A percentile compares a stretch with the other conserved stretches of the same genome.
Evolutionary conservation across 2,113 vertebrate species (phyloP).

Genomic region (Larimichthys crocea): DNA sequence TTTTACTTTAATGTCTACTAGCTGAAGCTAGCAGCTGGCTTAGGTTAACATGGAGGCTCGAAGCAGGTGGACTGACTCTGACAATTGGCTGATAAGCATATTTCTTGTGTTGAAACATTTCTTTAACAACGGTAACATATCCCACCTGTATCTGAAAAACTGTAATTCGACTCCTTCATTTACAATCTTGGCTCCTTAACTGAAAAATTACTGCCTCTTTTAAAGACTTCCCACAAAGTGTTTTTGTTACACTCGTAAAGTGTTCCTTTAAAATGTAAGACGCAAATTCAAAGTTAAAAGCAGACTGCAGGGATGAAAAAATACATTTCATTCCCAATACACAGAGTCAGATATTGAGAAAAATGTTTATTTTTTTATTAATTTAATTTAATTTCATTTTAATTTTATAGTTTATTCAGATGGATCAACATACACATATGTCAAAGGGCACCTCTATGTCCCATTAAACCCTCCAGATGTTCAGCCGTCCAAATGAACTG

Average conservation of each 20-base stretch:
- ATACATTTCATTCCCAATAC: not conserved
- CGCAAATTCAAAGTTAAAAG: constrained; percentile 25
- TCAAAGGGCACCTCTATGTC: not conserved
- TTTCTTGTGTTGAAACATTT: not conserved
- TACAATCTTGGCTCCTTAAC: not conserved
- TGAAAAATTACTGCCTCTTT: constrained; percentile 35
- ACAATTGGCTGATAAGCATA: not conserved
- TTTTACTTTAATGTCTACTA: too few relatives aligned
- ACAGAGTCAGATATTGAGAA: not conserved
- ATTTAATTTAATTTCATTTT: too few relatives aligned
- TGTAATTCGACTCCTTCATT: constrained; percentile 13
- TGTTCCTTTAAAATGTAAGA: constrained; percentile 14
- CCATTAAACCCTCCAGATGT: not conserved
- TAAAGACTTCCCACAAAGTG: constrained; percentile 30
- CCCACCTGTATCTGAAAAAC: constrained; percentile 2
- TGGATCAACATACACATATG: not conserved
- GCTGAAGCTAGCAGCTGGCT: not conserved
- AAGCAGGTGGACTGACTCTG: not conserved
- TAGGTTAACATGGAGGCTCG: not conserved
- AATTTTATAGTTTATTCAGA: not conserved
- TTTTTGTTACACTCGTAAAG: constrained; percentile 26
- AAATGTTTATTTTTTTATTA: not conserved
- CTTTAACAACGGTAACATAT: not conserved
- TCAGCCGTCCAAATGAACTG: not conserved
- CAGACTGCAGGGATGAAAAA: not conserved